Percentiles rank a stretch among this genome's conserved stretches.
Conservation (phyloP, 35 echinoderm and acorn worm genomes). For the Strongylocentrotus purpuratus region DNA sequence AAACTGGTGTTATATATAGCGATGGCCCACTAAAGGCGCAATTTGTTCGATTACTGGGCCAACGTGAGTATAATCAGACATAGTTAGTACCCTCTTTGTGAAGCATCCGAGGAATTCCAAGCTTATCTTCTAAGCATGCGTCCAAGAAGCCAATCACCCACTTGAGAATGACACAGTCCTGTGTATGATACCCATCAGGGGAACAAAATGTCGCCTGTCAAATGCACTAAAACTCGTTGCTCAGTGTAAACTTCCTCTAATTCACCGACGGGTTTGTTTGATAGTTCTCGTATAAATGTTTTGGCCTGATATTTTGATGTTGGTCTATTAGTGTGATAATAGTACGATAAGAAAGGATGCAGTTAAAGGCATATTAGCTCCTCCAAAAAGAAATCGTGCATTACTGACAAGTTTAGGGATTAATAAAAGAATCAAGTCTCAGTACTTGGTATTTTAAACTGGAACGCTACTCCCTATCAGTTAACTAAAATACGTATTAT, state of each 20-base stretch:
- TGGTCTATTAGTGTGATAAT: not conserved
- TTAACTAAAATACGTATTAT: too few relatives aligned
- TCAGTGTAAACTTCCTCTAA: not conserved
- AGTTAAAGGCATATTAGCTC: not conserved
- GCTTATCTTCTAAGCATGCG: not conserved
- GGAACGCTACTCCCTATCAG: too few relatives aligned
- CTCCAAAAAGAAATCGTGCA: not conserved
- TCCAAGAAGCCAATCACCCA: not conserved
- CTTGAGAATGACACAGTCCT: slow-evolving; percentile 25
- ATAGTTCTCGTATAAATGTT: slow-evolving; percentile 24
- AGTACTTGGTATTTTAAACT: too few relatives aligned
- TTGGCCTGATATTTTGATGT: slow-evolving; percentile 13
- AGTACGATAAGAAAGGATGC: not conserved
- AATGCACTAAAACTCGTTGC: not conserved
- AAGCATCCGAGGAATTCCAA: not conserved
- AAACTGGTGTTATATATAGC: not conserved
- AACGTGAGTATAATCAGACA: not conserved
- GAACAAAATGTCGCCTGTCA: not conserved
- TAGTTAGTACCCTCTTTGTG: not conserved
- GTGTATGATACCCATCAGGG: not conserved
- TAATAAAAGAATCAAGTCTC: too few relatives aligned
- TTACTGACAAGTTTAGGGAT: too few relatives aligned
- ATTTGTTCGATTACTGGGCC: not conserved
- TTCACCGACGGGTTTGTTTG: slow-evolving; percentile 21
- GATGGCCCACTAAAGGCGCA: not conserved